These are phyloP conservation scores for Formicarius rufipectus DNA, from an alignment of 2,113 vertebrate genomes.

Conservation along the genomic window DNA sequence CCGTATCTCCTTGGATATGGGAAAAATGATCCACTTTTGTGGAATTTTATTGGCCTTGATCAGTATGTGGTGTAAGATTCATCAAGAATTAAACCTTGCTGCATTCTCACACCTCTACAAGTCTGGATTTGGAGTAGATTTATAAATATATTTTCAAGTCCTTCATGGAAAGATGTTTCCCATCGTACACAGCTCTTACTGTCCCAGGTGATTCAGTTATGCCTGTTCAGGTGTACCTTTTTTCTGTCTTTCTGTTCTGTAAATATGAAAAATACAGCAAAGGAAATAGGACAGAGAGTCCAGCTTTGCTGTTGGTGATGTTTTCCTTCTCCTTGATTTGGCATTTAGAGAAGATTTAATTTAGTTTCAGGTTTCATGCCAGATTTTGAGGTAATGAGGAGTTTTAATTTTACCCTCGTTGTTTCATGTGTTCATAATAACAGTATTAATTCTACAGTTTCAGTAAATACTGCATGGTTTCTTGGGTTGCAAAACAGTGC, in stretches of 20 bases:
- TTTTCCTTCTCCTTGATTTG: not conserved
- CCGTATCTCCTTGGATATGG: not conserved
- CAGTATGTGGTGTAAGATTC: not conserved
- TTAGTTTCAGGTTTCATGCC: not conserved
- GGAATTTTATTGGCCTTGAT: not conserved
- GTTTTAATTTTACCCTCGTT: not conserved
- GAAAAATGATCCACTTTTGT: not conserved
- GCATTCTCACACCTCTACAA: not conserved
- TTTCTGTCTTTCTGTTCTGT: not conserved
- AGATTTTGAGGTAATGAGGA: not conserved
- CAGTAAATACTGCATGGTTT: not conserved
- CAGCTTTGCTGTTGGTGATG: not conserved
- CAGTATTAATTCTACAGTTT: not conserved
- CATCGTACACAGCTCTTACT: not conserved
- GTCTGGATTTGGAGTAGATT: not conserved
- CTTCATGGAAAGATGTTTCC: not conserved
- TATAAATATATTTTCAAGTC: not conserved
- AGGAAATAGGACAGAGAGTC: not conserved
- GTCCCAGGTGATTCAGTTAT: not conserved
- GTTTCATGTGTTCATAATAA: not conserved
- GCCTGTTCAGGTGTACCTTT: not conserved
- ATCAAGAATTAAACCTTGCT: not conserved
- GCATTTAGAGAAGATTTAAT: not conserved
- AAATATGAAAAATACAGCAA: not conserved
- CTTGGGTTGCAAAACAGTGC: not conserved